These are phyloP conservation scores for Pocota personata DNA, from an alignment of 2,888 invertebrate species.

Conservation along the genomic window DNA sequence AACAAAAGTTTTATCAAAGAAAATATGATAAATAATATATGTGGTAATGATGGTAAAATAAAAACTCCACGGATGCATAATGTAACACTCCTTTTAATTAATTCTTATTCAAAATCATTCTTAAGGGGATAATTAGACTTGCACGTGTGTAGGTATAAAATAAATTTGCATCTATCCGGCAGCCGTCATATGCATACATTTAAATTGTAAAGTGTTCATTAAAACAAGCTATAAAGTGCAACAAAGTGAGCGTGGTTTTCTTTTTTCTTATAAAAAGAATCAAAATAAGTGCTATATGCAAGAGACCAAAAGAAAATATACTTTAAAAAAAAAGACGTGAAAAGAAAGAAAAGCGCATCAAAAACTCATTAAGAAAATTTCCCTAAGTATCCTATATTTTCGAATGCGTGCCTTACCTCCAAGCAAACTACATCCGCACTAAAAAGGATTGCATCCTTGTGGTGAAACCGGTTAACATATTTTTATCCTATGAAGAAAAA, in stretches of 20 bases:
- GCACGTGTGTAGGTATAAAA: no score
- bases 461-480: constrained; percentile 68
- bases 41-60: background rate
- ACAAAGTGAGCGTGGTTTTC: constrained; percentile 10
- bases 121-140: constrained; percentile 1
- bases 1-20: background rate
- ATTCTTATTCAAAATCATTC: background rate
- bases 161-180: background rate
- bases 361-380: constrained; percentile 68
- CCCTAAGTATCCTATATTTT: constrained; percentile 65
- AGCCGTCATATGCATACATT: background rate
- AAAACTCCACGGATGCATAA: constrained; percentile 1
- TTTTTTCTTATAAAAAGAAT: constrained; percentile 19
- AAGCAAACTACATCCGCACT: constrained; percentile 71
- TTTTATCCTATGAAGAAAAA: constrained; percentile 64
- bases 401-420: constrained; percentile 72
- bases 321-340: background rate
- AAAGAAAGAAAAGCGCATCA: constrained; percentile 63
- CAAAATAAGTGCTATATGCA: constrained; percentile 28
- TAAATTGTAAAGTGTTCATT: constrained; percentile 9
- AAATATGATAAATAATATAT: constrained; percentile 1
- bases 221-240: constrained; percentile 45
- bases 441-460: constrained; percentile 68
- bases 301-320: constrained; percentile 3
- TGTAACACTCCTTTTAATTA: background rate